A percentile compares a stretch with the other conserved stretches of the same genome.
Conservation (phyloP, 1,140 invertebrate genomes). For the honey bee (Apis mellifera) region Amel_HAv3.1 CM009931.2:14072501-14073000, state of each 20-base stretch:
- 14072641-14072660: background rate
- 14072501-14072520: background rate
- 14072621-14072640: conserved; percentile 75
- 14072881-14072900: conserved; percentile 87
- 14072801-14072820: conserved; percentile 83
- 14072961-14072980: conserved; percentile 82
- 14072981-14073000: background rate
- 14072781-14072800: conserved; percentile 83
- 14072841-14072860: conserved; percentile 84
- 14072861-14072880: conserved; percentile 83
- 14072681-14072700: background rate
- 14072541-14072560: conserved; percentile 45
- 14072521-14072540: background rate
- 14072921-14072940: conserved; percentile 85
- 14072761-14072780: conserved; percentile 83
- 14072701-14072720: conserved; percentile 80
- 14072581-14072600: conserved; percentile 69
- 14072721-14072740: conserved; percentile 80
- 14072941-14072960: conserved; percentile 87
- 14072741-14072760: conserved; percentile 84
- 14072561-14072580: conserved; percentile 73
- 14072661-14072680: background rate
- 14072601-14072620: conserved; percentile 78
- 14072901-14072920: conserved; percentile 87
- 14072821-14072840: conserved; percentile 88